Evolutionary conservation across 2,888 invertebrate genomes (phyloP), one percentile per base, ranked within the genome.

Genomic region (Ferdinandea cuprea): DNA sequence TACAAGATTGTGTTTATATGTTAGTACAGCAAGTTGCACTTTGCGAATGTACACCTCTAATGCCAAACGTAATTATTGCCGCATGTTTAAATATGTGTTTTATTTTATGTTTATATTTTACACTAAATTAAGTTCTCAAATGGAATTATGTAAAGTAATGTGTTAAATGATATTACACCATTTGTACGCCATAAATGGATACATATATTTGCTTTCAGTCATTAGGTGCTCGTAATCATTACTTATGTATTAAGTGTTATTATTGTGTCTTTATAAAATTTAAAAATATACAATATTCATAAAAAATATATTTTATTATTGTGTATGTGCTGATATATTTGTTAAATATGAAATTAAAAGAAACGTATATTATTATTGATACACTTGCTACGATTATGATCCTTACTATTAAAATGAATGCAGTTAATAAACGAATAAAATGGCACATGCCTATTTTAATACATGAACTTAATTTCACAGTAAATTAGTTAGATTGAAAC

Each of bases 371-470:
- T 72, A 40, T 71, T 71, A 65, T 32, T 54, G 37, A 59, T 58
- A 71, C 17, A 61, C 35, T 52, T 66, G 54, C 58, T 68, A 74
- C 54, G 21, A 52, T 78, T 56, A 85, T 54, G 52, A 69, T 79
- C 61, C 69, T 54, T 66, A 77, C 66, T 84, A 71, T 77, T 83
- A 63, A 74, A 85, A 85, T 65, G 77, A 73, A 79, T 42, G 58
- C 63, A 65, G 72, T 71, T 83, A 71, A 81, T 85, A 85, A 65
- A 74, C 72, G 76, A 85, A 77, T 78, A 32, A 52, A 72, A 40
- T 11, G 44, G 69, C 40, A 65, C 30, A 69, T 50, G 46, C 72
- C 72, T 56, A 35, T 54, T 66, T 63, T 66, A 69, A 28, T 50
- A 68, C 58, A 68, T 46, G 19, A 58, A 59, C 48, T 59, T 59